Evolutionary conservation across 2,113 vertebrate species (phyloP).

Genomic region (Deroptyus accipitrinus): DNA sequence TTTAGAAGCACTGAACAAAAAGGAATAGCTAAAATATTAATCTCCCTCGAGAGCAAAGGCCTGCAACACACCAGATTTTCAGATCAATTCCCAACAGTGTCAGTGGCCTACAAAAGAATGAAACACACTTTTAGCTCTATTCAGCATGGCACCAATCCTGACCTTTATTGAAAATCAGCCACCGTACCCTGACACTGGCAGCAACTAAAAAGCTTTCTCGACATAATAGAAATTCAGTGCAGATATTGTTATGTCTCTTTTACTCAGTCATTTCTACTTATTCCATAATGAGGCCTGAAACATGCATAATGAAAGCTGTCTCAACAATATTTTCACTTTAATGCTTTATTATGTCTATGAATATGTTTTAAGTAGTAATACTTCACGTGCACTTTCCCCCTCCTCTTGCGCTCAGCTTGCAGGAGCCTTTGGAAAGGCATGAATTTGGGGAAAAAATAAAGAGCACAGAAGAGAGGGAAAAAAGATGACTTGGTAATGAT

Average conservation of each 20-base stretch:
- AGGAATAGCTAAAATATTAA: slow-evolving; percentile 88
- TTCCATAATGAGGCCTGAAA: slow-evolving; percentile 87
- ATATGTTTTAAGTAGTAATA: slow-evolving; percentile 84
- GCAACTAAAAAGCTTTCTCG: slow-evolving; percentile 72
- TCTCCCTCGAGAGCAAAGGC: slow-evolving; percentile 84
- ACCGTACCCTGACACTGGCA: slow-evolving; percentile 76
- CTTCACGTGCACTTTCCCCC: slow-evolving; percentile 57
- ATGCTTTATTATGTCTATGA: slow-evolving; percentile 91
- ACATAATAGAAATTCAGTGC: slow-evolving; percentile 91
- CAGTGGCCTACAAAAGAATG: slow-evolving; percentile 80
- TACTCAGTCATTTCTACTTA: slow-evolving; percentile 91
- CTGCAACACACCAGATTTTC: slow-evolving; percentile 81
- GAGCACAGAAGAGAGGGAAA: background rate
- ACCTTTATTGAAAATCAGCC: slow-evolving; percentile 83
- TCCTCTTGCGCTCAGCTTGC: slow-evolving; percentile 22
- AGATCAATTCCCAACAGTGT: slow-evolving; percentile 87
- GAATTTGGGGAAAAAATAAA: background rate
- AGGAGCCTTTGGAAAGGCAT: slow-evolving; percentile 53
- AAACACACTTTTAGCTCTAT: slow-evolving; percentile 81
- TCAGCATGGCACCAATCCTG: slow-evolving; percentile 78
- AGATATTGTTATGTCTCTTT: slow-evolving; percentile 84
- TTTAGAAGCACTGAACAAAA: slow-evolving; percentile 83
- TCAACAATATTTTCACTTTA: slow-evolving; percentile 94
- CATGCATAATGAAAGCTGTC: slow-evolving; percentile 95
- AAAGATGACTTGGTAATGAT: slow-evolving; percentile 1